These are phyloP conservation scores for Cryptus viduatorius DNA, from an alignment of 2,888 invertebrate genomes.

Conservation along the genomic window DNA sequence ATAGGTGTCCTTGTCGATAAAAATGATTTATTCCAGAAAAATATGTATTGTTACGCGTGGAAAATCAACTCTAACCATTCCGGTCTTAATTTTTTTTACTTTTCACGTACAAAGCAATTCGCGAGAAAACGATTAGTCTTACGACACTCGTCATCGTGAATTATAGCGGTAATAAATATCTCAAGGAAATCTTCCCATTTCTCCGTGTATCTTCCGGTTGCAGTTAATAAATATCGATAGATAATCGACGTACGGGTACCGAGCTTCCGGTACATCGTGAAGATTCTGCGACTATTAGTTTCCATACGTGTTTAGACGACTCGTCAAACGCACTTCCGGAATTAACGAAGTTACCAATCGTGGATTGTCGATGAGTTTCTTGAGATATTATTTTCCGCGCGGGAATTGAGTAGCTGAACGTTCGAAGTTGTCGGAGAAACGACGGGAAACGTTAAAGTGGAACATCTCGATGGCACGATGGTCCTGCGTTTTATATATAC, in stretches of 20 bases:
- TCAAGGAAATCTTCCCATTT: constrained; percentile 14
- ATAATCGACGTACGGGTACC: not conserved
- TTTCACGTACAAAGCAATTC: not conserved
- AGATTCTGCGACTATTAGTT: constrained; percentile 30
- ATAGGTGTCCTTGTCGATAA: not conserved
- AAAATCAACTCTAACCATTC: not conserved
- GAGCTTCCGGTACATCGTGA: constrained; percentile 24
- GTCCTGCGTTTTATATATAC: constrained; percentile 26
- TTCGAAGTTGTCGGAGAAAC: constrained; percentile 25
- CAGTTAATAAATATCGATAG: constrained; percentile 45
- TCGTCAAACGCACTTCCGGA: constrained; percentile 30
- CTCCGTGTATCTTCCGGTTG: constrained; percentile 10
- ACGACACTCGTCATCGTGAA: constrained; percentile 16
- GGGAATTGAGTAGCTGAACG: constrained; percentile 1
- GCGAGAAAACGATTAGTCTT: not conserved
- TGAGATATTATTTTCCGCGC: not conserved
- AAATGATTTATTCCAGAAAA: not conserved
- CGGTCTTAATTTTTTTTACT: not conserved
- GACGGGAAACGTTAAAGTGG: constrained; percentile 74
- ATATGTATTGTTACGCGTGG: too few species aligned
- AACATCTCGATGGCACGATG: constrained; percentile 71
- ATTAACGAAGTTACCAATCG: constrained; percentile 39
- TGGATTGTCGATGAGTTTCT: constrained; percentile 20
- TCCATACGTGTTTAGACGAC: constrained; percentile 42
- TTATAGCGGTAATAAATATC: not conserved